Base-by-base conservation (phyloP, 2,797 vertebrate genomes). In the Cuniculus paca region DNA sequence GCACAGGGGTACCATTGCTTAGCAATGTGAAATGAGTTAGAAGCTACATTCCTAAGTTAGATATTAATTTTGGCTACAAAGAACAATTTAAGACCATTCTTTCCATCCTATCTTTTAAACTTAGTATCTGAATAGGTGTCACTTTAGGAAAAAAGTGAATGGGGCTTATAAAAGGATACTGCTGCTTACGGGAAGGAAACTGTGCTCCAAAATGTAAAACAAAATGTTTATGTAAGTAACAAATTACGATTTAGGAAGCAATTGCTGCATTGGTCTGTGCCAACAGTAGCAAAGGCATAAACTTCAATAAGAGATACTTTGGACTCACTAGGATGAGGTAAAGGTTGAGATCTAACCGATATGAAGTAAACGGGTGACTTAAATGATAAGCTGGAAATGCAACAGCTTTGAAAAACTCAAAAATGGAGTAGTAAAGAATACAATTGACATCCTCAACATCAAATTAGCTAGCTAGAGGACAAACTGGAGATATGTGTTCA, bases 41-140 rank as follows among this genome's bases (percentile, higher is more conserved):
- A 6, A 79, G 11, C 39, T 72, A 19, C 58, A 52, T 6, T 63
- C 14, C 12, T 26, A 61, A 42, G 13, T 63, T 52, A 39, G 45
- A 60, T 54, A 52, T 74, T 88, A 93, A n/a, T 54, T 87, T 88
- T 61, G 84, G 63, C 50, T 85, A 75, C 39, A 65, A 56, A 74
- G 79, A 14, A 6, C 63, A 91, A 56, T 4, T 26, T 24, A 83
- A 54, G 31, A 39, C 20, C 70, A 39, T 42, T 34, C 24, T 26
- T 63, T 50, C 39, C 63, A n/a, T 50, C 9, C 19, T 65, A 58
- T 54, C 34, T 92, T 70, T 58, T 14, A 79, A 83, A 72, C 48
- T 42, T 4, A 72, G 31, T 45, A 28, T 80, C 79, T 70, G 20
- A 14, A 80, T 16, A 83, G 39, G 72, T 17, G 17, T 34, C 22